Conservation (phyloP, 2,888 invertebrate genomes). For the Hedya salicella region DNA sequence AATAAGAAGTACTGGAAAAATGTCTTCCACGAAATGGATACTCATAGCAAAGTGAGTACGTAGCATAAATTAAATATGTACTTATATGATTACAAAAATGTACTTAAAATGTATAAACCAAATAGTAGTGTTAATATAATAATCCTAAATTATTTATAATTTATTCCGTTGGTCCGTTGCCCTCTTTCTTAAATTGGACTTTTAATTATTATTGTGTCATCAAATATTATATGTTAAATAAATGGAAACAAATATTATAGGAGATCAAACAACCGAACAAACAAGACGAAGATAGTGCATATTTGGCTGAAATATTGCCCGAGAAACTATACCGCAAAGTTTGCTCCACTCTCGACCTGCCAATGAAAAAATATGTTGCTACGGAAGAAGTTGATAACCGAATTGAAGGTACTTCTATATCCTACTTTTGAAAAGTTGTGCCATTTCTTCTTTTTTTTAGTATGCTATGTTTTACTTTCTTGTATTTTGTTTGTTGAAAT, state of each 20-base stretch:
- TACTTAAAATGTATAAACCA: too few relatives aligned
- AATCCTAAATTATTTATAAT: too few relatives aligned
- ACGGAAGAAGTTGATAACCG: constrained; percentile 46
- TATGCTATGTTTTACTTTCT: too few relatives aligned
- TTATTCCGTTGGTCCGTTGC: too few relatives aligned
- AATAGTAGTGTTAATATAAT: too few relatives aligned
- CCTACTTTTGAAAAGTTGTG: constrained; percentile 27
- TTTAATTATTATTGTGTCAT: too few relatives aligned
- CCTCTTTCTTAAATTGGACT: too few relatives aligned
- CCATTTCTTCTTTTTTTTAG: too few relatives aligned
- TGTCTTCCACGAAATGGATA: constrained; percentile 62
- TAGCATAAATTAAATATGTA: too few relatives aligned
- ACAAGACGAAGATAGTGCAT: constrained; percentile 60
- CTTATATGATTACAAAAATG: too few relatives aligned
- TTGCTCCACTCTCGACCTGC: constrained; percentile 66
- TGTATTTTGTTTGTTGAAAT: too few relatives aligned
- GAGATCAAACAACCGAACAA: constrained; percentile 51
- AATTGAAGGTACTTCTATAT: constrained; percentile 53
- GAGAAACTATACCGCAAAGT: constrained; percentile 70
- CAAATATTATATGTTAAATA: neutral
- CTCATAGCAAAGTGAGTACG: constrained; percentile 55
- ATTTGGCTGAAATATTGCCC: constrained; percentile 67
- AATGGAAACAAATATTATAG: constrained; percentile 9
- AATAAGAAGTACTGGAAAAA: constrained; percentile 73
- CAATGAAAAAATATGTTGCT: constrained; percentile 46